phyloP scores from a whole-genome alignment of 2,113 vertebrate genomes.

The Dinomys branickii region DNA sequence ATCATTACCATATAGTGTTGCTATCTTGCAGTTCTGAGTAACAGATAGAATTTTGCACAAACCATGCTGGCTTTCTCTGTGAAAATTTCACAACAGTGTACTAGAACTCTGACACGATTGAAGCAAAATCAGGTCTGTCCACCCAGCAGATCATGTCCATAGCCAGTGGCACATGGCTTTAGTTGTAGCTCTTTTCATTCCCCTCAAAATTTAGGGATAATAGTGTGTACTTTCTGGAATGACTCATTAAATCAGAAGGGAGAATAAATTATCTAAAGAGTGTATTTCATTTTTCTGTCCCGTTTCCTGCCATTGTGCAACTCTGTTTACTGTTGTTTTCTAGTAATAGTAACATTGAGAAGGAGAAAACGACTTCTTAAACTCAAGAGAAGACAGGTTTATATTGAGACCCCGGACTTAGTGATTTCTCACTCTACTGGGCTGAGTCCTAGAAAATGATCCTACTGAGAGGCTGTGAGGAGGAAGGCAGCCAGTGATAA shows the following conservation, averaged over 20 bases:
- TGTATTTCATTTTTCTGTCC: neutral
- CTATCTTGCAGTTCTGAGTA: neutral
- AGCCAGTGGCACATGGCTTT: neutral
- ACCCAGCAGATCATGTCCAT: neutral
- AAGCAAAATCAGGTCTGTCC: constrained; percentile 11
- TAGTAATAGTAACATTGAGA: neutral
- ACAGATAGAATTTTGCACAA: neutral
- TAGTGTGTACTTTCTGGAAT: neutral
- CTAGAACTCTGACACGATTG: constrained; percentile 24
- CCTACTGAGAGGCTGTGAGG: neutral
- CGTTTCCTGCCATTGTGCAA: neutral
- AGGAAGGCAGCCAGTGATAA: neutral
- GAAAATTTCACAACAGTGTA: constrained; percentile 31
- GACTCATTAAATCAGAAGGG: constrained; percentile 4
- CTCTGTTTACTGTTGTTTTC: neutral
- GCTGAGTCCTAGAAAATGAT: neutral
- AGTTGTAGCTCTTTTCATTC: neutral
- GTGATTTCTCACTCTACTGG: neutral
- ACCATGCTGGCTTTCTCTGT: neutral
- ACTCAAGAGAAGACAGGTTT: neutral
- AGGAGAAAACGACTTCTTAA: neutral
- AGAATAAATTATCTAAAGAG: neutral
- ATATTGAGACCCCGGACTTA: neutral
- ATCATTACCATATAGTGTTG: neutral
- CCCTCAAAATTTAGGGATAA: neutral